phyloP scores from a whole-genome alignment of 2,113 vertebrate genomes.

The Colinus virginianus region DNA sequence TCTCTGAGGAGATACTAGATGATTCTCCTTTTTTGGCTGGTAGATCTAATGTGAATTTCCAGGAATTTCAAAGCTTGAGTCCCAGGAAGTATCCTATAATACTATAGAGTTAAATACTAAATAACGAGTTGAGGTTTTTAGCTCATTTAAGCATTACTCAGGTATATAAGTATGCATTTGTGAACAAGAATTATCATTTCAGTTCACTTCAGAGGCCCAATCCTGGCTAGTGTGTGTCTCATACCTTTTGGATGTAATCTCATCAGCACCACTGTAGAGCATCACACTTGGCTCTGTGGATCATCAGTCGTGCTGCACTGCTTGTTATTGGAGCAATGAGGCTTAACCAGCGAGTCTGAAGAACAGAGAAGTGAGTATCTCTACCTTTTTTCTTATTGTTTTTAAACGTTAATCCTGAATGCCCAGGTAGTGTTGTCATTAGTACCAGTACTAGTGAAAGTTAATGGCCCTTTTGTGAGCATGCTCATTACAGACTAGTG shows the following conservation, averaged over 20 bases:
- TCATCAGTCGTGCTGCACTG: accelerated
- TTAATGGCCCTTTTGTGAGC: not conserved
- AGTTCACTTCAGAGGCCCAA: not conserved
- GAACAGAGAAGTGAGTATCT: not conserved
- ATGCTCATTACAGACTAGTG: accelerated
- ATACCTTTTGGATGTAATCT: not conserved
- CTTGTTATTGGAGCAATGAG: not conserved
- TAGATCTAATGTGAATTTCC: not conserved
- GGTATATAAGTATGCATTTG: not conserved
- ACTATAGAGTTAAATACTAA: not conserved
- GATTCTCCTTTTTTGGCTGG: not conserved
- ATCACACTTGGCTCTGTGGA: not conserved
- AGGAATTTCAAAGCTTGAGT: not conserved
- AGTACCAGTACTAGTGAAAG: not conserved
- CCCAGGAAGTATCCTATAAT: not conserved
- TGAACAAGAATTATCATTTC: not conserved
- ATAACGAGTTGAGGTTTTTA: not conserved
- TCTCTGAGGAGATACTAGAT: not conserved
- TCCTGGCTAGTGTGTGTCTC: too few relatives aligned
- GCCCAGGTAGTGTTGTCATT: not conserved
- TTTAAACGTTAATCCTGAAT: not conserved
- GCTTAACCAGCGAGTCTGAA: not conserved
- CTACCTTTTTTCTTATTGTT: not conserved
- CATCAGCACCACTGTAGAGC: not conserved
- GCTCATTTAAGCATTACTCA: not conserved